Conservation (phyloP, 2,888 invertebrate genomes). For the Morpho helenor region DNA sequence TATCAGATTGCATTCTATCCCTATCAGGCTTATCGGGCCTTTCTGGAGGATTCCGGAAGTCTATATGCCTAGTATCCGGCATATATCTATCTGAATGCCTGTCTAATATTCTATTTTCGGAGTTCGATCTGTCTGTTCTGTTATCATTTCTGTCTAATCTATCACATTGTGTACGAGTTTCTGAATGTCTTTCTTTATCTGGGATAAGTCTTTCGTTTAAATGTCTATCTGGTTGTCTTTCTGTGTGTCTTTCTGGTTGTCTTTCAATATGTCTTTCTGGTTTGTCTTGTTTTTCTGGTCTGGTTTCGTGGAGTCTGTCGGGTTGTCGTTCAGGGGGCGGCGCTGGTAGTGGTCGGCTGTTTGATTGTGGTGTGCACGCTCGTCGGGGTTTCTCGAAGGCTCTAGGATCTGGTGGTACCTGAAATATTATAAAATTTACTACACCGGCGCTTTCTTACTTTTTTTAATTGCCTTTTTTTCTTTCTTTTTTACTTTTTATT, state of each 20-base stretch:
- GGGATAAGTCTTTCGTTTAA: constrained; percentile 11
- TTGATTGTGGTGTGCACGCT: constrained; percentile 67
- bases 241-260: constrained; percentile 7
- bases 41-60: constrained; percentile 48
- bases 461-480: too few relatives aligned
- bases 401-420: constrained; percentile 70
- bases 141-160: constrained; percentile 22
- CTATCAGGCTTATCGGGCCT: constrained; percentile 45
- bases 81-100: constrained; percentile 23
- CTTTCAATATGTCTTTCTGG: constrained; percentile 8
- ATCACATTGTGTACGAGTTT: constrained; percentile 8
- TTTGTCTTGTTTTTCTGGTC: constrained; percentile 15
- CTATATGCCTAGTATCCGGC: constrained; percentile 35
- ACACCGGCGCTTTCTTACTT: too few relatives aligned
- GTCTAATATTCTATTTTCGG: constrained; percentile 29
- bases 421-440: constrained; percentile 18
- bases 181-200: constrained; percentile 17
- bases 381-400: constrained; percentile 70
- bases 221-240: constrained; percentile 13
- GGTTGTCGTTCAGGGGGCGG: constrained; percentile 53
- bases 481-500: too few relatives aligned
- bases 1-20: constrained; percentile 27
- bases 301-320: background rate
- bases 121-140: constrained; percentile 29
- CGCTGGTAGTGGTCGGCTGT: constrained; percentile 65